Evolutionary conservation across 1,140 invertebrate species (phyloP).

Genomic region (Drosophila ambigua): DNA sequence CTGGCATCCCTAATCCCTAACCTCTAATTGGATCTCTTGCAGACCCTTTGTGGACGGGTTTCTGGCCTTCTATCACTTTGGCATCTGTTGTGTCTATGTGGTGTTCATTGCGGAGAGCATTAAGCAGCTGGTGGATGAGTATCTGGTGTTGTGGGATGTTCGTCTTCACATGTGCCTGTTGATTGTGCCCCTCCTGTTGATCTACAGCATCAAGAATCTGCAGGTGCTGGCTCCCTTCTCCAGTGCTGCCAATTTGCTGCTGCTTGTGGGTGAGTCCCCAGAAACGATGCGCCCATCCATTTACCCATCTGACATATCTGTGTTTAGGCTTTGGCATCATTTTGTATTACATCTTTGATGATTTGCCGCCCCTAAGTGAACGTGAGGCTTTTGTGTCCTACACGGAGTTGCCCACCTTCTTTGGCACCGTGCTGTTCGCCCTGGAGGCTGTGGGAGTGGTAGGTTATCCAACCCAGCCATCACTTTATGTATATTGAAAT

Average conservation of each 20-base stretch:
- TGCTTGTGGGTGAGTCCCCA: conserved; percentile 86
- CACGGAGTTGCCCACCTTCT: conserved; percentile 89
- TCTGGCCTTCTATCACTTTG: conserved; percentile 93
- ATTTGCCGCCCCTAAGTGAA: conserved; percentile 86
- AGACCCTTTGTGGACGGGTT: conserved; percentile 88
- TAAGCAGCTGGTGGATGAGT: conserved; percentile 86
- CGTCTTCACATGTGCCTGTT: conserved; percentile 84
- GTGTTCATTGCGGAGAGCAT: conserved; percentile 92
- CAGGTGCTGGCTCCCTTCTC: conserved; percentile 93
- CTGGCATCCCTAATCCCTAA: conserved; percentile 7
- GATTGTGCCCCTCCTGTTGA: conserved; percentile 88
- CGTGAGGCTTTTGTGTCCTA: conserved; percentile 85
- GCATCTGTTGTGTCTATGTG: conserved; percentile 95
- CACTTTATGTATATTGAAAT: neutral
- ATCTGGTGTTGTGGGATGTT: conserved; percentile 82
- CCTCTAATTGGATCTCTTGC: conserved; percentile 9
- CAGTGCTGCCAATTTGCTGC: conserved; percentile 90
- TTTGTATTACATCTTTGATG: conserved; percentile 88
- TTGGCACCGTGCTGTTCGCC: conserved; percentile 95
- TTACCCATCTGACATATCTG: neutral
- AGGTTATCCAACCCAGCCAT: conserved; percentile 73
- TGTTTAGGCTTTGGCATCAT: conserved; percentile 86
- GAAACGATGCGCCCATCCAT: too few species aligned
- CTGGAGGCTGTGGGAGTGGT: conserved; percentile 95
- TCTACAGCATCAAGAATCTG: conserved; percentile 91